Base-by-base conservation (phyloP, 2,113 vertebrate genomes). In the Canis aureus region DNA sequence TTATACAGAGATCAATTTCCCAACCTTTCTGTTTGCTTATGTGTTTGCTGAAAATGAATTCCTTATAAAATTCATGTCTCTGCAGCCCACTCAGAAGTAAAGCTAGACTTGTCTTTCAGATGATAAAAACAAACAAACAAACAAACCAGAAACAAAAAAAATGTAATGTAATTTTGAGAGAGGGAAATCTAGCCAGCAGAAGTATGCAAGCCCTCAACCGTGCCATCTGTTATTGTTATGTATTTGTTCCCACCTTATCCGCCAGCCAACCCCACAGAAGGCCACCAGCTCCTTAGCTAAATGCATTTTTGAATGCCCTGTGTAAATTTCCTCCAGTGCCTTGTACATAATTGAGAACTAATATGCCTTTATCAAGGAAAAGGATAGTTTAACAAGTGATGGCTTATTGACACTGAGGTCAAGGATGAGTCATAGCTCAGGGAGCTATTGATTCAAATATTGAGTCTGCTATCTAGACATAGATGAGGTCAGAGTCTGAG, bases 401-500 rank as follows among this genome's bases (percentile, higher is more conserved):
- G 35, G 20, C 16, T 80, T 93, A 62, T 85, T 90, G 86, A 88
- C 4, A 51, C 55, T 15, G 19, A 94, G 22, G 13, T 80, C 51
- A 59, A 62, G 7, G 55, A 55, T 12, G 86, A 60, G 23, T 67
- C 69, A 73, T 62, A 94, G 20, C 51, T 49, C 49, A 97, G 53
- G 51, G 29, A 23, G 1, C 0, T 84, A 27, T 9, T 91, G 79
- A 94, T 94, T 82, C 29, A 80, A n/a, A 32, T 55, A 7, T 71
- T 67, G 25, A 71, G 11, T 59, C 35, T 79, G 20, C 62, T 76
- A 35, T 66, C 25, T 80, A 53, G 60, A 29, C 64, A 29, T 4
- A 78, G 27, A 78, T 20, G 59, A 6, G 20, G n/a, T 90, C 74
- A n/a, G 78, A 92, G 43, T 64, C 43, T 83, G 74, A 94, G 35